phyloP scores from a whole-genome alignment of 2,888 invertebrate genomes.

The Onthophagus sagittarius region DNA sequence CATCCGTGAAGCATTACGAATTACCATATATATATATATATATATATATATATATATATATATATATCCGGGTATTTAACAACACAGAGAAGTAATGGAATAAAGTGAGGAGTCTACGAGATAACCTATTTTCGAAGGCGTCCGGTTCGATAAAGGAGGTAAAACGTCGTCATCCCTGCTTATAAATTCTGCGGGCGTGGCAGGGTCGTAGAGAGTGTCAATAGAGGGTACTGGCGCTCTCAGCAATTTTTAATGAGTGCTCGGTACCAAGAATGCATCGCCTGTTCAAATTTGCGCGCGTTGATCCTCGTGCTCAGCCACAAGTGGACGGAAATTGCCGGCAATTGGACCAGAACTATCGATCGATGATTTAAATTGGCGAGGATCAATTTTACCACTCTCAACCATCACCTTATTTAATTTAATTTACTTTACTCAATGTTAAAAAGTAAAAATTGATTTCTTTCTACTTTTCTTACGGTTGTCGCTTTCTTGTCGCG shows the following conservation, averaged over 20 bases:
- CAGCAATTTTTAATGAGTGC: slow-evolving; percentile 13
- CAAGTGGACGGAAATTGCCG: neutral
- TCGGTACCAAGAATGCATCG: neutral
- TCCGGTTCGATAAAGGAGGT: neutral
- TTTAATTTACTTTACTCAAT: no score
- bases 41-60: no score
- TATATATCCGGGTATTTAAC: no score
- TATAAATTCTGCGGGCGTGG: neutral
- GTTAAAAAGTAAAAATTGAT: neutral
- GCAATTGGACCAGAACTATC: neutral
- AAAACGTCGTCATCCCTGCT: neutral
- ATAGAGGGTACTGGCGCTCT: slow-evolving; percentile 2
- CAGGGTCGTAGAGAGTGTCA: neutral
- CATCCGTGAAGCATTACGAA: no score
- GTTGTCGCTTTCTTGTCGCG: neutral
- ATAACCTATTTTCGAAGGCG: neutral
- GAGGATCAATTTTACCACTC: neutral
- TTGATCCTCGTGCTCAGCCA: neutral
- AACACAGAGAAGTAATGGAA: neutral
- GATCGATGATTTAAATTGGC: neutral
- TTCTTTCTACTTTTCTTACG: neutral
- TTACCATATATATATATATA: no score
- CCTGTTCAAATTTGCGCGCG: neutral
- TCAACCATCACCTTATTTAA: neutral
- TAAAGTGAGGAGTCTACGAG: neutral